Base-by-base conservation (phyloP, 2,113 vertebrate genomes). In the Alouatta palliata region DNA sequence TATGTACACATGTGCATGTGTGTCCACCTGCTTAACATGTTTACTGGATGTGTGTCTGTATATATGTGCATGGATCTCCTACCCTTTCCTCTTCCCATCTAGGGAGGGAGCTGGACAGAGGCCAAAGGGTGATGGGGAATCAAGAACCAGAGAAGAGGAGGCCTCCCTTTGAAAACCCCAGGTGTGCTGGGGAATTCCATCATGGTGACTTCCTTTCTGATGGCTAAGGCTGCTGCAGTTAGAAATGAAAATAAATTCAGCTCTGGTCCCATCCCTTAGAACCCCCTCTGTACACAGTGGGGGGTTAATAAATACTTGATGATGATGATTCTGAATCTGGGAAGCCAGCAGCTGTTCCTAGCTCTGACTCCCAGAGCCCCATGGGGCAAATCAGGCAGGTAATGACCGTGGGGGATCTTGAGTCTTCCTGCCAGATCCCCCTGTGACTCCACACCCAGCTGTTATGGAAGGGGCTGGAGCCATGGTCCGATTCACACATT, bases 301-400 rank as follows among this genome's bases (percentile, higher is more conserved):
- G 96, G 79, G 71, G 68, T 93, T 94, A 81, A 92, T 98, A 90
- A 97, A 98, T 98, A 94, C 91, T 97, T 97, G 95, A 98, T 97
- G 97, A 92, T 37, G 37, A 92, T 89, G 71, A 70, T 79, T 86
- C 68, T 90, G 84, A 91, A 73, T 76, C 92, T 84, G 70, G 89
- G 90, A 85, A 87, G 96, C 81, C 87, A 87, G 76, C 96, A 97
- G 96, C 96, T 97, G 96, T 96, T 95, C 92, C n/a, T 16, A 37
- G 45, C 89, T 80, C 83, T 61, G 83, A 87, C 70, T 95, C 75
- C 64, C 49, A 43, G 93, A 52, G 75, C 70, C 52, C 35, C 66
- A 1, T 2, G 20, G 91, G 43, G 54, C 47, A 81, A 70, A 80
- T n/a, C 79, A 47, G 70, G 71, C 19, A n/a, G 87, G 76, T 27